phyloP scores from a whole-genome alignment of 1,140 invertebrate genomes.

The Globodera rostochiensis region DNA sequence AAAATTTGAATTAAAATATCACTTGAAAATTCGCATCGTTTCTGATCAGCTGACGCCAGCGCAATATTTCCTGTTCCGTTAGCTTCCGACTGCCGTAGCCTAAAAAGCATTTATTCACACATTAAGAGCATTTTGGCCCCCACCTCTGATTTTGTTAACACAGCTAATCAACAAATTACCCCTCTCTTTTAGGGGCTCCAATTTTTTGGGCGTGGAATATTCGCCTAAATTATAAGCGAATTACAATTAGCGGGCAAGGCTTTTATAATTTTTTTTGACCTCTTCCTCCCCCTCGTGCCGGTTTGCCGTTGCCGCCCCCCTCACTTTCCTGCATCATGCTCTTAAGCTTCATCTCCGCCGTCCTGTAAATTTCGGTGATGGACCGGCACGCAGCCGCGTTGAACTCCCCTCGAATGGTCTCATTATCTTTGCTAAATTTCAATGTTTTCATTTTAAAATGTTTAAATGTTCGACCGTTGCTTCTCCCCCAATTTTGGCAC shows the following conservation, averaged over 20 bases:
- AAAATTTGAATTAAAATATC: not conserved
- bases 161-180: constrained; percentile 30
- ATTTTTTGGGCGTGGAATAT: constrained; percentile 46
- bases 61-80: constrained; percentile 50
- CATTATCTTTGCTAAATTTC: not conserved
- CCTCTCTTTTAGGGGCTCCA: constrained; percentile 26
- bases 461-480: not conserved
- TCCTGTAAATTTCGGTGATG: constrained; percentile 54
- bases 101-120: not conserved
- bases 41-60: constrained; percentile 49
- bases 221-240: constrained; percentile 39
- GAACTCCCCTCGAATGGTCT: constrained; percentile 1
- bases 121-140: not conserved
- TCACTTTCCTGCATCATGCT: constrained; percentile 41
- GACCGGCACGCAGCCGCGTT: constrained; percentile 46
- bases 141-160: constrained; percentile 45
- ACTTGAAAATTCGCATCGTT: constrained; percentile 37
- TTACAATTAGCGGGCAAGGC: not conserved
- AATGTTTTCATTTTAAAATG: not conserved
- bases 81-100: constrained; percentile 42
- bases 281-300: not conserved
- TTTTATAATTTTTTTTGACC: constrained; percentile 18
- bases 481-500: not conserved
- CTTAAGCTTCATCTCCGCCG: constrained; percentile 52
- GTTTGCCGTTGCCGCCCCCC: not conserved